Conservation (phyloP, 2,888 invertebrate genomes). For the Allacma fusca region DNA sequence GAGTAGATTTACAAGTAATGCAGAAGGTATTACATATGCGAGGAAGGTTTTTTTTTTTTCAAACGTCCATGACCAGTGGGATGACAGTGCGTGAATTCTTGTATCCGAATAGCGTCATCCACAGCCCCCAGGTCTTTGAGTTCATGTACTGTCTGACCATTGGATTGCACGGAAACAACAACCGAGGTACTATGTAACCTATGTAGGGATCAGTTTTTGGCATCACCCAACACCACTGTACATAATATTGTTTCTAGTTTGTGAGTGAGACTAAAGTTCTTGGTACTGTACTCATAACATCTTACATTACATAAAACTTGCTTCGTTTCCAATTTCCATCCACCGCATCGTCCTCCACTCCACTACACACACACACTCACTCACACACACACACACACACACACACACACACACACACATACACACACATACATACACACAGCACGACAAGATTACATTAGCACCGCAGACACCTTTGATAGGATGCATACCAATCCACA, state of each 20-base stretch:
- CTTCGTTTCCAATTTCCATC: conserved; percentile 28
- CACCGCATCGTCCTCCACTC: background rate
- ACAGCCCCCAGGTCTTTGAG: conserved; percentile 16
- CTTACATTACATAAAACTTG: conserved; percentile 17
- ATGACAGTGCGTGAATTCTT: conserved; percentile 34
- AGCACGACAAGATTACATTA: conserved; percentile 22
- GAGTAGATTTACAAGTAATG: too few species aligned
- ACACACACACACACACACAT: background rate
- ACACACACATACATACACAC: background rate
- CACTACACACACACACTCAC: background rate
- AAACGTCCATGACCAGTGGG: conserved; percentile 18
- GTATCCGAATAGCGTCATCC: conserved; percentile 28
- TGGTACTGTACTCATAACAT: background rate
- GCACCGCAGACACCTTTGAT: background rate
- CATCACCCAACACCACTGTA: background rate
- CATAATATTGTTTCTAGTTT: conserved; percentile 6
- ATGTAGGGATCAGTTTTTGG: background rate
- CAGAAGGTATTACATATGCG: too few species aligned
- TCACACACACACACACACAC: background rate
- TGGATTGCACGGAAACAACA: background rate
- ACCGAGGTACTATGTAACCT: too few species aligned
- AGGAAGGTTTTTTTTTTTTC: too few species aligned
- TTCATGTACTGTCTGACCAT: background rate
- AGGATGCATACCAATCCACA: background rate
- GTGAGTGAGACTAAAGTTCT: too few species aligned